Conservation (phyloP, 2,797 vertebrate species). For the Pseudotriccus pelzelni region DNA sequence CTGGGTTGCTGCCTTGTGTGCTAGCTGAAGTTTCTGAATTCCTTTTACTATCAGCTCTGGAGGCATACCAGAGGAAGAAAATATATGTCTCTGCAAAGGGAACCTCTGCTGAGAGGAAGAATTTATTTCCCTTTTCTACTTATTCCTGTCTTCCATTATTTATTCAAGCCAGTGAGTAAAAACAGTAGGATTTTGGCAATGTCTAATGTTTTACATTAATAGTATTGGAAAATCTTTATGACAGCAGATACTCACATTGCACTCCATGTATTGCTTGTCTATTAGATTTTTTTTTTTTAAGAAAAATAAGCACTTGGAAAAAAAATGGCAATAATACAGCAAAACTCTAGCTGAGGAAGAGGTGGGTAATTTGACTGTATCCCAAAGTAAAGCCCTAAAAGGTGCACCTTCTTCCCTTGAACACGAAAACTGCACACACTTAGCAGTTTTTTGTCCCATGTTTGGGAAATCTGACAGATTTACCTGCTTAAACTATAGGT, state of each 20-base stretch:
- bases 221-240: slow-evolving; percentile 15
- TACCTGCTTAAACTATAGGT: not conserved
- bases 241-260: not conserved
- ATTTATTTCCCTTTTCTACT: slow-evolving; percentile 31
- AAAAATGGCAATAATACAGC: not conserved
- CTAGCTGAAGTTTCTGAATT: slow-evolving; percentile 16
- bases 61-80: not conserved
- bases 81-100: not conserved
- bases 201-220: slow-evolving; percentile 1
- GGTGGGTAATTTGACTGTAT: not conserved
- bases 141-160: slow-evolving; percentile 31
- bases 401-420: not conserved
- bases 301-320: not conserved
- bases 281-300: not conserved
- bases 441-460: not conserved
- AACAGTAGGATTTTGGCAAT: slow-evolving; percentile 33
- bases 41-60: not conserved
- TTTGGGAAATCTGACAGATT: not conserved
- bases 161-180: not conserved
- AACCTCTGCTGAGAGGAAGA: slow-evolving; percentile 11
- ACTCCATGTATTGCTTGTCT: not conserved
- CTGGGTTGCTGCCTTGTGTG: not conserved
- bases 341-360: not conserved
- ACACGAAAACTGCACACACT: not conserved
- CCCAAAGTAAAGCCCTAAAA: not conserved